Percentiles rank a stretch among this genome's conserved stretches.
phyloP scores from a whole-genome alignment of 1,140 invertebrate genomes.

The Drosophila nannoptera region DNA sequence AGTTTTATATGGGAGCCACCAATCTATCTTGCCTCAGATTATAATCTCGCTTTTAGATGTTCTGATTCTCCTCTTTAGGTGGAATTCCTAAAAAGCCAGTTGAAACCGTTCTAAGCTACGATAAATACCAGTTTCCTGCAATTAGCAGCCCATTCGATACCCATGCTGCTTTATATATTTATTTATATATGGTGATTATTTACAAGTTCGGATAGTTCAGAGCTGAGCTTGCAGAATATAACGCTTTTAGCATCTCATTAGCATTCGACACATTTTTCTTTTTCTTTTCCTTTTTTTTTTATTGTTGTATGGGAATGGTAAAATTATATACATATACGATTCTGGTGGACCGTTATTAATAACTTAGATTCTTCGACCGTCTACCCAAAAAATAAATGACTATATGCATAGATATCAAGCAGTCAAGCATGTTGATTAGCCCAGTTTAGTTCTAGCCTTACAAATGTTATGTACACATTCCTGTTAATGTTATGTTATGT shows the following conservation, averaged over 20 bases:
- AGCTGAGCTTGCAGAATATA: conserved; percentile 42
- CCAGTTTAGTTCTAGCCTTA: conserved; percentile 12
- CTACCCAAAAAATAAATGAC: conserved; percentile 41
- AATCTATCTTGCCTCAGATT: too few relatives aligned
- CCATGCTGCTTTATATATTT: conserved; percentile 6
- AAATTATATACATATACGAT: conserved; percentile 52
- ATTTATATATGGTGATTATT: conserved; percentile 22
- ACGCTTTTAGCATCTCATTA: conserved; percentile 61
- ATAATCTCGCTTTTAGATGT: too few relatives aligned
- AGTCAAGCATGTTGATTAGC: conserved; percentile 24
- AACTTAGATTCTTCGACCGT: conserved; percentile 18
- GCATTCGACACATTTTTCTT: conserved; percentile 60
- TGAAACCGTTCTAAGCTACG: not conserved
- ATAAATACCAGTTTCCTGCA: not conserved
- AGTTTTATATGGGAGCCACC: too few relatives aligned
- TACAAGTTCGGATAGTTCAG: conserved; percentile 36
- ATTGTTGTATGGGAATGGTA: conserved; percentile 17
- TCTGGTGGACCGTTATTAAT: conserved; percentile 26
- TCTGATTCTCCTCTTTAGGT: too few relatives aligned
- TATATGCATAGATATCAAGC: conserved; percentile 14
- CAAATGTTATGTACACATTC: conserved; percentile 13
- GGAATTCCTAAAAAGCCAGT: too few relatives aligned
- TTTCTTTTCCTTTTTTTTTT: conserved; percentile 17
- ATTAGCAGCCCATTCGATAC: not conserved
- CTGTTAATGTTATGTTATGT: conserved; percentile 30